Conservation (phyloP, 2,888 invertebrate genomes). For the Tolmerus cingulatus region DNA sequence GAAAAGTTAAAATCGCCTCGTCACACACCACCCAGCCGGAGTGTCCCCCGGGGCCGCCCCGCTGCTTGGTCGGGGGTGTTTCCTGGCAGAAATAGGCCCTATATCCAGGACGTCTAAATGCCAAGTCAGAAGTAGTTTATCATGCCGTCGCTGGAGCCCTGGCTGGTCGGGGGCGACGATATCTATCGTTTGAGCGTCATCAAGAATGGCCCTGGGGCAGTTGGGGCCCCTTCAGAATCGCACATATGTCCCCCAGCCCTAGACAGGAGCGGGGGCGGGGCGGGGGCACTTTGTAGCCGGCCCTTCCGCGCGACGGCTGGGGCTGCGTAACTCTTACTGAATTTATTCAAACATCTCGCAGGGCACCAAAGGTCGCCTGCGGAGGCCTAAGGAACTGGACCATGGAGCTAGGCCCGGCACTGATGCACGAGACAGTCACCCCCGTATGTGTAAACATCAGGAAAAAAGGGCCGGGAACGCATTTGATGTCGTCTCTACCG, state of each 20-base stretch:
- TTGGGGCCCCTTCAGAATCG: background rate
- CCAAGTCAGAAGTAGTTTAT: slow-evolving; percentile 32
- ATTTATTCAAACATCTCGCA: background rate
- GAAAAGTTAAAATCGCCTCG: slow-evolving; percentile 10
- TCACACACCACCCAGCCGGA: background rate
- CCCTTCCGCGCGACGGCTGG: background rate
- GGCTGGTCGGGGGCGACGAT: background rate
- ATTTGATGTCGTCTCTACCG: slow-evolving; percentile 23
- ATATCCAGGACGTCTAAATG: slow-evolving; percentile 16
- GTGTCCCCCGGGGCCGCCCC: background rate
- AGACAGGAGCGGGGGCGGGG: background rate
- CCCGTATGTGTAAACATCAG: slow-evolving; percentile 11
- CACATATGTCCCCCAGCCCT: background rate
- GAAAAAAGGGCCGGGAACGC: slow-evolving; percentile 10
- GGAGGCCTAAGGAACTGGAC: background rate
- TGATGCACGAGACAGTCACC: background rate
- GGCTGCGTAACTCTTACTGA: background rate
- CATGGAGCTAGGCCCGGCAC: background rate
- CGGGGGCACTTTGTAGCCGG: background rate
- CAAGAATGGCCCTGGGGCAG: background rate
- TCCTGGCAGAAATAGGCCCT: background rate
- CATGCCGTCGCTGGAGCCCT: background rate
- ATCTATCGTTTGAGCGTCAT: background rate
- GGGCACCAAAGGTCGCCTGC: background rate
- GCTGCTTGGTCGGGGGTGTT: background rate